Base-by-base conservation (phyloP, 2,888 invertebrate genomes). In the Listrodromus nycthemerus region DNA sequence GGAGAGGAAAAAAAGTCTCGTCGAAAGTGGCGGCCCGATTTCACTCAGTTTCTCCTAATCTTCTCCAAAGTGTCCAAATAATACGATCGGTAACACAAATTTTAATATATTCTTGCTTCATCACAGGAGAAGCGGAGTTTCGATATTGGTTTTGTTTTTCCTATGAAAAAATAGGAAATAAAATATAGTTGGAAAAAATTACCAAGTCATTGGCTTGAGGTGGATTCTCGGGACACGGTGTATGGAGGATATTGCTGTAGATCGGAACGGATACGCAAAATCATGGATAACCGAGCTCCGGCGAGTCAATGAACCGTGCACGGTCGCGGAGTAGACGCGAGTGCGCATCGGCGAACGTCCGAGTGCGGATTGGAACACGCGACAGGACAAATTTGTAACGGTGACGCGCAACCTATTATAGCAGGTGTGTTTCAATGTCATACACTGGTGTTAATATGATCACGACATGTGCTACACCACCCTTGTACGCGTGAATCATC, bases 301-400 rank as follows among this genome's bases (percentile, higher is more conserved):
- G 61, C 24, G 33, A 71, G 37, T 58, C 37, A 71, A 71, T 71
- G 71, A 71, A 27, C 71, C 71, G 24, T 52, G 41, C 5, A 24
- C 5, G 45, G 24, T 58, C 21, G 27, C 27, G 55, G 58, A 13
- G 52, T 70, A 37, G 70, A 33, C 24, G 41, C 16, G 41, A 71
- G 58, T 41, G n/a, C 71, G 58, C 71, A 30, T 19, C 41, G 58
- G n/a, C 55, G 45, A 71, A 37, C 70, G 24, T 37, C 13, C 13
- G 37, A 45, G 52, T 58, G 24, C 41, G 71, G n/a, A 58, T 55
- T 66, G 19, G 6, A 24, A 66, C 41, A 45, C 50, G 75, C 24
- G 52, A 58, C 41, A 76, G 55, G 24, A 37, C 66, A 37, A 41
- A 76, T 76, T 66, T 67, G 66, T 76, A 55, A 55, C 55, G 45